phyloP scores from a whole-genome alignment of 35 echinoderm and acorn worm genomes.

The Patiria miniata region DNA sequence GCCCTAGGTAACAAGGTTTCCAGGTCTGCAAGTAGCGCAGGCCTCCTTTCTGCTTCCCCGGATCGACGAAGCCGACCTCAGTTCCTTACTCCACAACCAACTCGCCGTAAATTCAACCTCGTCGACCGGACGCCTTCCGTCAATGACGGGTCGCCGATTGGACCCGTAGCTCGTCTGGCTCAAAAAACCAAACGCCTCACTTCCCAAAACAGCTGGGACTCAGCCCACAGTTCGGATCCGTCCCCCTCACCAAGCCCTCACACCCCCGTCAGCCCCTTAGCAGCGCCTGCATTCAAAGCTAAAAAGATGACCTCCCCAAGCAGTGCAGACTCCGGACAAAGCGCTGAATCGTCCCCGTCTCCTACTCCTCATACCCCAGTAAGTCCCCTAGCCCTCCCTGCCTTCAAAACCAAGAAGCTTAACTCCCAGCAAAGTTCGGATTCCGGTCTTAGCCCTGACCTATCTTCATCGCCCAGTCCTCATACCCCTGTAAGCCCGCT shows the following conservation, averaged over 20 bases:
- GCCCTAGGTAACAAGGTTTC: background rate
- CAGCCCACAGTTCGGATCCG: background rate
- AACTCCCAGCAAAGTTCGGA: background rate
- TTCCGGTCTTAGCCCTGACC: background rate
- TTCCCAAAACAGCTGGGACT: background rate
- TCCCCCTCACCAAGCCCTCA: background rate
- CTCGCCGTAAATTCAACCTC: slow-evolving; percentile 15
- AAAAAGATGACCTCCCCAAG: background rate
- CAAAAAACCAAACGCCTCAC: background rate
- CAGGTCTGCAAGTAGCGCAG: background rate
- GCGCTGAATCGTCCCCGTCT: background rate
- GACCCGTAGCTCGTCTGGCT: background rate
- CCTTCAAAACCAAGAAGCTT: background rate
- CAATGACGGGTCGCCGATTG: background rate
- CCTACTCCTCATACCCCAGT: background rate
- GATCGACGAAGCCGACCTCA: background rate
- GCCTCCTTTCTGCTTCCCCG: background rate
- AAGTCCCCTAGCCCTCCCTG: background rate
- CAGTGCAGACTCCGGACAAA: background rate
- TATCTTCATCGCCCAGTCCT: background rate
- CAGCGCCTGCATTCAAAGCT: background rate
- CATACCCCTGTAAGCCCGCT: background rate
- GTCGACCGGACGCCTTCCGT: background rate
- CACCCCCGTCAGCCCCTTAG: background rate
- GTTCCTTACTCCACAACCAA: background rate